Evolutionary conservation across 2,113 vertebrate species (phyloP).

Genomic region (Notechis scutatus): DNA sequence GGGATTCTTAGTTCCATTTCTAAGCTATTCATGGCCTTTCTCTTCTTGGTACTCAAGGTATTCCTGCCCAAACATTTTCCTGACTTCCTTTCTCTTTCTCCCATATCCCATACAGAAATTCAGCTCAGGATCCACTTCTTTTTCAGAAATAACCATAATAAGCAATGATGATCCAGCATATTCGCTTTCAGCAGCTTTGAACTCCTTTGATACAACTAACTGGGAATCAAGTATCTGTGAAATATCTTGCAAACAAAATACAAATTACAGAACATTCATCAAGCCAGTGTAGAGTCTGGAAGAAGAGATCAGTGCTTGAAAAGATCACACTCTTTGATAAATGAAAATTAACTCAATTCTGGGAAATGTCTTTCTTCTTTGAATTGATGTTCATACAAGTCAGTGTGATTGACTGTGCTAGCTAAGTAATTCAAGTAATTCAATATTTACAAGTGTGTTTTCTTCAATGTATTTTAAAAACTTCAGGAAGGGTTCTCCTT

Average conservation of each 20-base stretch:
- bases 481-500: background rate
- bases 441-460: background rate
- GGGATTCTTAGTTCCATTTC: background rate
- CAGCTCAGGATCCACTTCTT: background rate
- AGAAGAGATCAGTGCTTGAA: background rate
- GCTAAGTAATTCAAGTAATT: background rate
- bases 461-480: fast-evolving
- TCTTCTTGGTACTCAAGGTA: background rate
- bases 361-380: background rate
- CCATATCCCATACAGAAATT: background rate
- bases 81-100: background rate
- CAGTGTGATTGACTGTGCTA: background rate
- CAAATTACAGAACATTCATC: background rate
- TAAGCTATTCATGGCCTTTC: background rate
- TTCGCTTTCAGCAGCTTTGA: background rate
- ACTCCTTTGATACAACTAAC: background rate
- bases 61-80: background rate
- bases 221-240: background rate
- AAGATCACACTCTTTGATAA: background rate
- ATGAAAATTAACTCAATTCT: background rate
- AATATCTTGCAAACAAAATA: background rate
- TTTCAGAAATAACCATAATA: background rate
- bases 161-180: background rate
- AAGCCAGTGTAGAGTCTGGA: background rate
- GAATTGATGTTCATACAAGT: background rate